A percentile compares a stretch with the other conserved stretches of the same genome.
phyloP scores from a whole-genome alignment of 1,140 invertebrate genomes.

The Penaeus japonicus region DNA sequence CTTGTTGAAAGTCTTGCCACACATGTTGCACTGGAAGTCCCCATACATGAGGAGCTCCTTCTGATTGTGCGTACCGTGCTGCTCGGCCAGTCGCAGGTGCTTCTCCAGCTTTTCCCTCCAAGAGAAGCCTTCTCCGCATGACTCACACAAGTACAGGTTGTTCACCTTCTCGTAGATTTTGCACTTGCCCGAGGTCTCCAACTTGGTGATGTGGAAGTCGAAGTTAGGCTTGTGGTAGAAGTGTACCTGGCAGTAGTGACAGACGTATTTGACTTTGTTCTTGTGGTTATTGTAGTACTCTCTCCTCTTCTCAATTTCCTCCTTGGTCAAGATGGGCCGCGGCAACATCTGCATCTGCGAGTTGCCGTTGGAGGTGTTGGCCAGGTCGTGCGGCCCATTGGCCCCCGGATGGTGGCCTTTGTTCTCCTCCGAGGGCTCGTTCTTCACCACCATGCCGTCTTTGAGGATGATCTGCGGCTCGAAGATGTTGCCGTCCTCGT shows the following conservation, averaged over 20 bases:
- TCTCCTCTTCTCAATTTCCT: slow-evolving; percentile 56
- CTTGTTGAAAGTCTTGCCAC: slow-evolving; percentile 59
- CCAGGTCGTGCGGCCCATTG: background rate
- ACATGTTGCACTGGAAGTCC: slow-evolving; percentile 60
- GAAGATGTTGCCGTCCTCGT: slow-evolving; percentile 59
- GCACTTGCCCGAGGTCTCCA: slow-evolving; percentile 54
- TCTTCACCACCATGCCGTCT: slow-evolving; percentile 56
- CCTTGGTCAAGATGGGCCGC: slow-evolving; percentile 50
- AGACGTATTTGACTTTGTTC: slow-evolving; percentile 58
- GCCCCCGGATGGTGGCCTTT: background rate
- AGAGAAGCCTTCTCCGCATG: slow-evolving; percentile 58
- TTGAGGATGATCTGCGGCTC: slow-evolving; percentile 58
- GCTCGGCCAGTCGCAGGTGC: slow-evolving; percentile 56
- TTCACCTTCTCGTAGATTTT: slow-evolving; percentile 56
- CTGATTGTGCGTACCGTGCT: slow-evolving; percentile 59
- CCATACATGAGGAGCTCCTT: slow-evolving; percentile 58
- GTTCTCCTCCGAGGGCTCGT: slow-evolving; percentile 45
- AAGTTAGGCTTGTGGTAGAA: slow-evolving; percentile 59
- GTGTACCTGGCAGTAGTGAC: slow-evolving; percentile 58
- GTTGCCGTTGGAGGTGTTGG: slow-evolving; percentile 37
- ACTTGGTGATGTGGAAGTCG: slow-evolving; percentile 57
- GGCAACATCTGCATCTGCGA: slow-evolving; percentile 36
- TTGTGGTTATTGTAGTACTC: slow-evolving; percentile 59
- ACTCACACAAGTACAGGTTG: slow-evolving; percentile 58
- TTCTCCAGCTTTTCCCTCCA: slow-evolving; percentile 59